Base-by-base conservation (phyloP, 2,797 vertebrate genomes). In the Benthosema pterotum region DNA sequence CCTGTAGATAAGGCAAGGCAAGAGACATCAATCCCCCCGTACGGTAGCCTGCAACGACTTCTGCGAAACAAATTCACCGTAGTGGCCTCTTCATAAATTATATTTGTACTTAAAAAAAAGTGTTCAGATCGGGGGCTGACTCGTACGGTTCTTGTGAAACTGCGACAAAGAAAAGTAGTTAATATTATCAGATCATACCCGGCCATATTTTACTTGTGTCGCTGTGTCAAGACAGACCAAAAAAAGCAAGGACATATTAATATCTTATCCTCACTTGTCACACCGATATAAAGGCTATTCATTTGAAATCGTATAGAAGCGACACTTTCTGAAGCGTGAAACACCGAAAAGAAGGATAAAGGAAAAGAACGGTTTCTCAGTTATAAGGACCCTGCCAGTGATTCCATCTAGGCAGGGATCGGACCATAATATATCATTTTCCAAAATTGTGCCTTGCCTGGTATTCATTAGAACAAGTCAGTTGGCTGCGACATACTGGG, bases 241-340 rank as follows among this genome's bases (percentile, higher is more conserved):
- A 22, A 57, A 59, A 28, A 17, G 59, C 59, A 59, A 28, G 22
- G 59, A 72, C 77, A 66, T 11, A 25, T 25, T 1, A 32, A 38
- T 32, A 38, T 1, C 17, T 72, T 57, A 70, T 71, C 65, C 57
- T 59, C 63, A 63, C 51, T 63, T 71, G 77, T 78, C 45, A 63
- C 38, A 57, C 43, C 57, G 61, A 63, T 79, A 75, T 74, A 56
- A 72, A 68, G 50, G 69, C 28, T 19, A 16, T 51, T 68, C 50
- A 28, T 60, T 43, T 43, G 13, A 11, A 18, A 52, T 17, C 4
- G 4, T 22, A 22, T 6, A 66, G 42, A 11, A 18, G 62, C 16
- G 52, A 52, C 25, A 18, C 8, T n/a, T 60, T 13, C 15, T 42
- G 22, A 58, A 66, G 62, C 18, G 15, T 38, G 32, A 38, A n/a